Evolutionary conservation across 2,113 vertebrate genomes (phyloP), one percentile per base, ranked within the genome.

Genomic region (Callionymus lyra): DNA sequence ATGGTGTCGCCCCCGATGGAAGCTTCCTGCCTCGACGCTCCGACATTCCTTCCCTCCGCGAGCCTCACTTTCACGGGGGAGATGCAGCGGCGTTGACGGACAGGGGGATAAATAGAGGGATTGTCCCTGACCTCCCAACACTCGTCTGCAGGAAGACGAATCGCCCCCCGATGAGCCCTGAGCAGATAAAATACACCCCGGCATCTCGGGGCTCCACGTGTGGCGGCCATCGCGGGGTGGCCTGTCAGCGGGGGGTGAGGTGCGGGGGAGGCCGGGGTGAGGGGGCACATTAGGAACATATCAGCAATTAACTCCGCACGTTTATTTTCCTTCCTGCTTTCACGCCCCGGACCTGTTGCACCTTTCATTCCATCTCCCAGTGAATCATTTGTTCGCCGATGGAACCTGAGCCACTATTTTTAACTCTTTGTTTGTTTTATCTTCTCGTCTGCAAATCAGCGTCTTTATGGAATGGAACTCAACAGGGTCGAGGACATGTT

Each of bases 261-360:
- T 15, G 16, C 6, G 16, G 38, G 38, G 12, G 72, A 76, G 72
- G 61, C 43, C 63, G 63, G 70, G 72, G 58, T 53, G 55, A 66
- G 70, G 78, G 84, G 79, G 82, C 76, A 84, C 83, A 83, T 80
- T 84, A 81, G 82, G 77, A 84, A 83, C 78, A 81, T 81, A 83
- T 82, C 81, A 81, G 81, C 79, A 81, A 83, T 85, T 83, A 84
- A 84, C 84, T 83, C 70, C 70, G 51, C 37, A 16, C 57, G 78
- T 81, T 84, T 82, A 84, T 81, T 82, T 81, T 70, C 69, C 79
- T 82, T 82, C 73, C 70, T 77, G 80, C 70, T 79, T 80, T 80
- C 72, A 73, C 51, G 66, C 4, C 77, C 76, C 73, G 72, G 59
- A 65, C 62, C 65, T 62, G 67, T 77, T 74, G 68, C 65, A 41